Conservation (phyloP, 2,888 invertebrate genomes). For the Petrolisthes manimaculis region DNA sequence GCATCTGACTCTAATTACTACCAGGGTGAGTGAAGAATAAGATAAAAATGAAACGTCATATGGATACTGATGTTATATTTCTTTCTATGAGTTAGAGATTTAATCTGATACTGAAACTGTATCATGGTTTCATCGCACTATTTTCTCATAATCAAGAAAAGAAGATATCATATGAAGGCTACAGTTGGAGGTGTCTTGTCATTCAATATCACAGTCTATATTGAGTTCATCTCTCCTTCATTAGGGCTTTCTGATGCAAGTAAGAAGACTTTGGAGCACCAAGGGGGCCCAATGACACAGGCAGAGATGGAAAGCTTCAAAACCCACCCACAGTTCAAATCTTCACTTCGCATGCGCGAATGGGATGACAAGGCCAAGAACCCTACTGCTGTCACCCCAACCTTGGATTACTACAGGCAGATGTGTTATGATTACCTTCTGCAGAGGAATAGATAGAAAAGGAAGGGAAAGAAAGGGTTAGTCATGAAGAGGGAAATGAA, state of each 20-base stretch:
- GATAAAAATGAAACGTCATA: too few species aligned
- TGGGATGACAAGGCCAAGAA: constrained; percentile 56
- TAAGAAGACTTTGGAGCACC: constrained; percentile 39
- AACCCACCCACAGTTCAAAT: constrained; percentile 34
- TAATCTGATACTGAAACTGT: background rate
- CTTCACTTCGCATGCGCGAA: constrained; percentile 39
- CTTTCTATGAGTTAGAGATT: background rate
- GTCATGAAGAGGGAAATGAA: background rate
- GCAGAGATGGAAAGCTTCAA: constrained; percentile 32
- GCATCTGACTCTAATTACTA: constrained; percentile 33
- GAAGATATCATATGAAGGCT: too few species aligned
- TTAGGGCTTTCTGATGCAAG: constrained; percentile 42
- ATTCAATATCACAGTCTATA: background rate
- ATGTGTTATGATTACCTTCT: constrained; percentile 37
- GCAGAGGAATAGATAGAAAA: background rate
- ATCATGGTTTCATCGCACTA: background rate
- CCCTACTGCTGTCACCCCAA: constrained; percentile 31
- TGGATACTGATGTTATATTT: background rate
- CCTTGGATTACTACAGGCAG: constrained; percentile 32
- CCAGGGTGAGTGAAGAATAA: constrained; percentile 21
- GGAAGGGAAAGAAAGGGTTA: background rate
- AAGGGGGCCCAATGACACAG: constrained; percentile 45
- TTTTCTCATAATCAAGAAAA: too few species aligned
- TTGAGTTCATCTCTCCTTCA: background rate
- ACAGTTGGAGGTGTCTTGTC: too few species aligned